A percentile compares a stretch with the other conserved stretches of the same genome.
Conservation (phyloP, 23 tunicate species). For the Aplidium turbinatum region DNA sequence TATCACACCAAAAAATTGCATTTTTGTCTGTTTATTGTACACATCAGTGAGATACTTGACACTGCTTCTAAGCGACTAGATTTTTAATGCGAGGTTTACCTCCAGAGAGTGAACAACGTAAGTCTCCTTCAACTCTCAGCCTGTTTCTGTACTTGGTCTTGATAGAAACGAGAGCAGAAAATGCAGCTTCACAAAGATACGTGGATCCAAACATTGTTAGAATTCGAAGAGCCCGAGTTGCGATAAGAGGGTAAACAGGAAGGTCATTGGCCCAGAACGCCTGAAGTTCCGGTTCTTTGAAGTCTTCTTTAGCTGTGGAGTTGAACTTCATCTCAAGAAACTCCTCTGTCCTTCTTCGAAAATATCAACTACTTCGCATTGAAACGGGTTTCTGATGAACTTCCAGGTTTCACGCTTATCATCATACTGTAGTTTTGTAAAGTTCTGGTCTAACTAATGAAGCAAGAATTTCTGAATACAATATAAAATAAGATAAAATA, state of each 20-base stretch:
- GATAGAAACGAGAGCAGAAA: slow-evolving; percentile 26
- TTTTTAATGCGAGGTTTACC: slow-evolving; percentile 34
- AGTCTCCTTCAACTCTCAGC: slow-evolving; percentile 28
- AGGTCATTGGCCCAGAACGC: not conserved
- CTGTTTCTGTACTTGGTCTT: slow-evolving; percentile 31
- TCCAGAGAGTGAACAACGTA: slow-evolving; percentile 24
- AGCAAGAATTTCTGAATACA: too few relatives aligned
- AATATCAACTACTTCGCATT: slow-evolving; percentile 11
- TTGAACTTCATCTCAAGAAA: slow-evolving; percentile 9
- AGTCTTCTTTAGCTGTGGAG: slow-evolving; percentile 12
- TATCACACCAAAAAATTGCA: not conserved
- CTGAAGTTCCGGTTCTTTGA: slow-evolving; percentile 14
- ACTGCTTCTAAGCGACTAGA: slow-evolving; percentile 31
- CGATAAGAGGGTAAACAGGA: slow-evolving; percentile 16
- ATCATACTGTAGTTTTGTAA: too few relatives aligned
- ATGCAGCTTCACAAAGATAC: slow-evolving; percentile 17
- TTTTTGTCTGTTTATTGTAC: slow-evolving; percentile 5
- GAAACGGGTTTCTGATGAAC: slow-evolving; percentile 16
- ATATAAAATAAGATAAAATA: too few relatives aligned
- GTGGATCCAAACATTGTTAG: not conserved
- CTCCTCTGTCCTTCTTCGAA: slow-evolving; percentile 1
- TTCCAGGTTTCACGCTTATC: slow-evolving; percentile 12
- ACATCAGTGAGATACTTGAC: slow-evolving; percentile 16
- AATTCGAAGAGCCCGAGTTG: slow-evolving; percentile 13
- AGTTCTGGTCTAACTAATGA: too few relatives aligned